Base-by-base conservation (phyloP, 2,888 invertebrate genomes). In the Drosophila imparisetae region DNA sequence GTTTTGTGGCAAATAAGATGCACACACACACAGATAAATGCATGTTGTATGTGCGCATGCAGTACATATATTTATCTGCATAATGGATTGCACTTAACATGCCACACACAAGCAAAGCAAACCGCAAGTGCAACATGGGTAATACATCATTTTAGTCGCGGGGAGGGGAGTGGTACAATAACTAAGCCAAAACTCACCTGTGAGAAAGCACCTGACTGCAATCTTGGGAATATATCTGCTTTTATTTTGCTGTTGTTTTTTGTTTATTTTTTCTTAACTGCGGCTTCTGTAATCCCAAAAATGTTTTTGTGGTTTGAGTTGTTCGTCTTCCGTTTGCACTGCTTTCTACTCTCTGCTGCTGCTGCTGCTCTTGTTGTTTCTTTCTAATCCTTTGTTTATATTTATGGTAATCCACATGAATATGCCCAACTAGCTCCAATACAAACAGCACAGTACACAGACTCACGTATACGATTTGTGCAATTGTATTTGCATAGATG, bases 31-130 rank as follows among this genome's bases (percentile, higher is more conserved):
- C 21, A 24, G 4, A 8, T 21, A 45, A 24, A 13, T 45, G 21
- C 4, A 8, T 45, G 27, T 18, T n/a, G n/a, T 50, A 5, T 50
- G 49, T 50, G 27, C 27, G 18, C 76, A 65, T 61, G n/a, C 42
- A 21, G 42, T 29, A 78, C 40, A 63, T 54, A 78, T 64, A 79
- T 62, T 63, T 79, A 89, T 83, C 78, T 86, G 81, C 86, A 88
- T 90, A 90, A 90, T 86, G 86, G 87, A 86, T 86, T 86, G 90
- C 86, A 87, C 86, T 87, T 86, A 87, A 87, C 90, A 84, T 89
- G 87, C 87, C 90, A 70, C 86, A 86, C 71, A 82, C 73, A 78
- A 54, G 54, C 49, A 64, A 36, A 68, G 67, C 49, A 57, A 76
- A 61, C 80, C 72, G 83, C 82, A 80, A 80, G 69, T 79, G 80